Evolutionary conservation across 37 sponge, comb jelly and placozoan species (phyloP), one percentile per base, ranked within the genome.

Genomic region (Crambe crambe): DNA sequence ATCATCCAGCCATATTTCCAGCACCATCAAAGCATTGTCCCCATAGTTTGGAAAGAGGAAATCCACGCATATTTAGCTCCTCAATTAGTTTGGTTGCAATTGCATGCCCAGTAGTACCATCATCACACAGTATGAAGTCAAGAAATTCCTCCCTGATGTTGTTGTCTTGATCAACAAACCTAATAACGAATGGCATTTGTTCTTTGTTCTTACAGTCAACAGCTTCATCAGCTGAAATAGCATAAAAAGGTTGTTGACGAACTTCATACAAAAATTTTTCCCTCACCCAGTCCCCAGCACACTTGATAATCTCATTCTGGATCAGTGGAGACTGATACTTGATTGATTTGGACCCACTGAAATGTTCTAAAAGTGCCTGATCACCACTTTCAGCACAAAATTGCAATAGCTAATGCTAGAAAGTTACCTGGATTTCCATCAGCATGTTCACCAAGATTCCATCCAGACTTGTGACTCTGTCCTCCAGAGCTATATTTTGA

Each of bases 401-500:
- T 22, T 60, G 61, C 25, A 60, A 60, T 60, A 60, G 27, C n/a
- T n/a, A n/a, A n/a, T 60, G 61, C 61, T 60, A 60, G 61, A 60
- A 60, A 25, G 61, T 60, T 60, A 60, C 27, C 61, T 60, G 61
- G 61, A 60, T 60, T 60, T 60, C 27, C 61, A 60, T 22, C 61
- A 60, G 61, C n/a, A 60, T 4, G 25, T 22, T 60, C 61, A n/a
- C 61, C 27, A 60, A 25, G 17, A 60, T n/a, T 22, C 17, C 61
- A 73, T 23, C 51, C 51, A 44, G 47, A 39, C 17, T 43, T 10
- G 27, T 73, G 27, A 22, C 56, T 73, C 9, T 73, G 74, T 31
- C 74, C 74, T 23, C 74, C 42, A 73, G 30, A 44, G 74, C 74
- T n/a, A n/a, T 43, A 73, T 73, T 42, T 22, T 42, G 54, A n/a